Evolutionary conservation across 2,888 invertebrate species (phyloP).

Genomic region (Hetaerina titia): DNA sequence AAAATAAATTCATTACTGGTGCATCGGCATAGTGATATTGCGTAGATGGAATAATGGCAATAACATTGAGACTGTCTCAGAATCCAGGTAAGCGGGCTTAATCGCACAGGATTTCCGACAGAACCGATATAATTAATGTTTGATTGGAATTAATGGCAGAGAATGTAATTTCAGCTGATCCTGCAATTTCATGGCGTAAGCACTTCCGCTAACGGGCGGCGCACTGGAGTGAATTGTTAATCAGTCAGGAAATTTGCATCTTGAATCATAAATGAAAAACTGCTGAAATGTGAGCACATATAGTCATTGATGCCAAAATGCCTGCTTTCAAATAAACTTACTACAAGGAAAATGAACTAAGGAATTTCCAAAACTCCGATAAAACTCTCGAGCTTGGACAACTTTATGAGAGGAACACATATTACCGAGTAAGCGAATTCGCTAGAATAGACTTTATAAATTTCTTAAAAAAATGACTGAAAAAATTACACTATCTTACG

Average conservation of each 20-base stretch:
- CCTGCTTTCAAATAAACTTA: too few relatives aligned
- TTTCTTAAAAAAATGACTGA: too few relatives aligned
- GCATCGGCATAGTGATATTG: background rate
- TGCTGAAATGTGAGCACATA: background rate
- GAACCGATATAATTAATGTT: conserved; percentile 44
- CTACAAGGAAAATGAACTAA: too few relatives aligned
- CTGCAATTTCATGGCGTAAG: conserved; percentile 50
- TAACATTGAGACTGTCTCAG: conserved; percentile 8
- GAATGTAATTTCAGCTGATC: conserved; percentile 50
- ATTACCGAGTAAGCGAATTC: too few relatives aligned
- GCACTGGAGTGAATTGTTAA: background rate
- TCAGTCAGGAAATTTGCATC: background rate
- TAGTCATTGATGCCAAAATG: too few relatives aligned
- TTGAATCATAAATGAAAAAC: background rate
- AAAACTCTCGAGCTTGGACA: too few relatives aligned
- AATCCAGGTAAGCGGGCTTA: conserved; percentile 16
- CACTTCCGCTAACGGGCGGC: conserved; percentile 1
- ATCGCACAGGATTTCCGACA: conserved; percentile 34
- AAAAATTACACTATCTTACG: too few relatives aligned
- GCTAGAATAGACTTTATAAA: too few relatives aligned
- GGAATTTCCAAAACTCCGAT: too few relatives aligned
- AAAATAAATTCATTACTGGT: background rate
- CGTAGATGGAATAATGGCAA: background rate
- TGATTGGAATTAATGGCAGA: conserved; percentile 44
- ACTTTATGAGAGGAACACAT: too few relatives aligned